A percentile compares a stretch with the other conserved stretches of the same genome.
Conservation (phyloP, 1,140 invertebrate genomes). For the Copidosoma floridanum region DNA sequence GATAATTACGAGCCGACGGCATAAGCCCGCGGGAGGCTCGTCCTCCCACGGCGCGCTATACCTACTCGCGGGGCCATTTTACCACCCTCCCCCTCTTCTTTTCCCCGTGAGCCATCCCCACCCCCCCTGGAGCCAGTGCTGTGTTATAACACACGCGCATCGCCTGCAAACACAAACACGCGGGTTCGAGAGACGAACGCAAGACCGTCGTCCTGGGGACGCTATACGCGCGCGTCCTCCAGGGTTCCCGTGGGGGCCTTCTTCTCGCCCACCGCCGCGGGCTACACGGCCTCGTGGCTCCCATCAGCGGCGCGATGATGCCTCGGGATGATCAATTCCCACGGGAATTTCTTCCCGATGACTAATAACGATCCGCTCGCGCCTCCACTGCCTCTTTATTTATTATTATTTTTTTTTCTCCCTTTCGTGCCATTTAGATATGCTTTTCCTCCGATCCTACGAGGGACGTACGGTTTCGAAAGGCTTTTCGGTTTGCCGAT, state of each 20-base stretch:
- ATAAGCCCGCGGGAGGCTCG: not conserved
- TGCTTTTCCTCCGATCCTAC: no score
- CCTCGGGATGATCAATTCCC: constrained; percentile 45
- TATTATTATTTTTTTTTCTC: no score
- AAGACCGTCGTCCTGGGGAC: constrained; percentile 40
- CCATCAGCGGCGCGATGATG: constrained; percentile 25
- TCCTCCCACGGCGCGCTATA: not conserved
- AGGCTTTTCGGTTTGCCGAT: no score
- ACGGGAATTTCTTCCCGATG: constrained; percentile 50
- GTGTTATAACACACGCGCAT: not conserved
- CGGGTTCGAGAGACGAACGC: no score
- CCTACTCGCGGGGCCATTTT: no score
- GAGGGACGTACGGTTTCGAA: no score
- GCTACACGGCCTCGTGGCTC: constrained; percentile 19
- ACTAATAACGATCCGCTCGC: constrained; percentile 41
- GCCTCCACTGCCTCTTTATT: no score
- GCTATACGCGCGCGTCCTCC: not conserved
- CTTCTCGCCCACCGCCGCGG: not conserved
- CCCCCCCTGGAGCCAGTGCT: not conserved
- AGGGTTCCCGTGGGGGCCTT: constrained; percentile 10
- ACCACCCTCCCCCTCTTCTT: no score
- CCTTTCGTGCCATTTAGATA: no score
- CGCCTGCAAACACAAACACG: no score
- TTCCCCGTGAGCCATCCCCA: constrained; percentile 6
- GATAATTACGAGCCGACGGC: constrained; percentile 8